These are phyloP conservation scores for Polyploca ridens DNA, from an alignment of 2,888 invertebrate genomes.

Conservation along the genomic window DNA sequence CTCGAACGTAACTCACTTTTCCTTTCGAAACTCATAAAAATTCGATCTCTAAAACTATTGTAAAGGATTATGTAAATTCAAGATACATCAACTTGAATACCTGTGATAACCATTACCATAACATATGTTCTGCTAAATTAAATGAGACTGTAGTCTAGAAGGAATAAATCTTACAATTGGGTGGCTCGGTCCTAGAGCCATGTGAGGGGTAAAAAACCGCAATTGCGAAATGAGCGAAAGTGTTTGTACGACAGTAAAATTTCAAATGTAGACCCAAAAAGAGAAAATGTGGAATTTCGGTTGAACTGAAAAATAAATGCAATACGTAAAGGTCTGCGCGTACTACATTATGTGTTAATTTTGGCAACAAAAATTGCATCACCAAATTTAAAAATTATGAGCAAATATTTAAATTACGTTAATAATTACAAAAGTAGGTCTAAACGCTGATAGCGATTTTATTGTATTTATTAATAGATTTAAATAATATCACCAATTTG, in stretches of 20 bases:
- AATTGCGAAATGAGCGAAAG: constrained; percentile 11
- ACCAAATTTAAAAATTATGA: background rate
- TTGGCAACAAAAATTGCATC: too few relatives aligned
- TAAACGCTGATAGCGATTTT: background rate
- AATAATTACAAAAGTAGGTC: background rate
- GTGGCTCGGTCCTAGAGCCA: background rate
- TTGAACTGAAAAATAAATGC: background rate
- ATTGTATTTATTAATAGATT: too few relatives aligned
- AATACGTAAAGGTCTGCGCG: background rate
- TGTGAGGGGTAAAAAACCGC: constrained; percentile 1
- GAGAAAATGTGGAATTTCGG: background rate
- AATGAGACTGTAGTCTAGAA: background rate
- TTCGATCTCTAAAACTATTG: constrained; percentile 7
- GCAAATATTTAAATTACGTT: background rate
- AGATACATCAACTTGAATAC: background rate
- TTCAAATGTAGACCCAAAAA: background rate
- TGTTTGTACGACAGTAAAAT: constrained; percentile 9
- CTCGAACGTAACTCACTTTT: constrained; percentile 1
- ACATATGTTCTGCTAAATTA: background rate
- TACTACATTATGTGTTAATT: background rate
- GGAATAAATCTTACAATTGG: constrained; percentile 1
- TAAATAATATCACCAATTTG: background rate
- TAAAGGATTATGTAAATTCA: constrained; percentile 11
- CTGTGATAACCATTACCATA: background rate
- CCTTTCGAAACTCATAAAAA: constrained; percentile 9